Evolutionary conservation across 2,888 invertebrate species (phyloP), one percentile per base, ranked within the genome.

Genomic region (Rutpela maculata): DNA sequence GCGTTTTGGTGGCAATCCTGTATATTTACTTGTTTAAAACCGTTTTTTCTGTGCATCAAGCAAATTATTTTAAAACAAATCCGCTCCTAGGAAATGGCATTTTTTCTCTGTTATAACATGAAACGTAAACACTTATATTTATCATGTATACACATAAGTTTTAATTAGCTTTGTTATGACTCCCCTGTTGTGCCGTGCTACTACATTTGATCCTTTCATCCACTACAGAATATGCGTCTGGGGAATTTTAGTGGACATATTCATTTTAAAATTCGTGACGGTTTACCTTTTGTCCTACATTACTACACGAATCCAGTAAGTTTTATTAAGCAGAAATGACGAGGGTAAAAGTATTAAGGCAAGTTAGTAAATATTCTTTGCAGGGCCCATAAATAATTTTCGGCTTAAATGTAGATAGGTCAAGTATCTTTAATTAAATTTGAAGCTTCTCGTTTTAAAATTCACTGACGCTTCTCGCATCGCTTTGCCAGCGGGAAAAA

Each of bases 271-370:
- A 62, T 62, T 26, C 22, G 60, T 57, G 31, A 26, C 60, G 11
- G 31, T 15, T 1, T 35, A 59, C 59, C 19, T 19, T 19, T 59
- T 12, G 60, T 11, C 1, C 15, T 26, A 11, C 6, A 0, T 15
- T 18, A 26, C 0, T 12, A 9, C 1, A 62, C 4, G 26, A 62
- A 62, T 62, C 26, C 26, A 15, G 60, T 22, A 22, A 22, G 15
- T 26, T 26, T 62, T 26, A 26, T 62, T 62, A 22, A 22, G 60
- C 11, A 15, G 26, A 26, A 26, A 31, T 26, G 22, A 26, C 15
- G 22, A 62, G 22, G 22, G 19, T 62, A 62, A 15, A 62, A 62
- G 60, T 62, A 62, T 22, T 62, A 62, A 26, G 60, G 26, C 18
- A 22, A 57, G 43, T 43, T 43, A 15, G 43, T 43, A 43, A 43